These are phyloP conservation scores for Brachyalestes nurse DNA, from an alignment of 2,797 vertebrate species.

Conservation along the genomic window DNA sequence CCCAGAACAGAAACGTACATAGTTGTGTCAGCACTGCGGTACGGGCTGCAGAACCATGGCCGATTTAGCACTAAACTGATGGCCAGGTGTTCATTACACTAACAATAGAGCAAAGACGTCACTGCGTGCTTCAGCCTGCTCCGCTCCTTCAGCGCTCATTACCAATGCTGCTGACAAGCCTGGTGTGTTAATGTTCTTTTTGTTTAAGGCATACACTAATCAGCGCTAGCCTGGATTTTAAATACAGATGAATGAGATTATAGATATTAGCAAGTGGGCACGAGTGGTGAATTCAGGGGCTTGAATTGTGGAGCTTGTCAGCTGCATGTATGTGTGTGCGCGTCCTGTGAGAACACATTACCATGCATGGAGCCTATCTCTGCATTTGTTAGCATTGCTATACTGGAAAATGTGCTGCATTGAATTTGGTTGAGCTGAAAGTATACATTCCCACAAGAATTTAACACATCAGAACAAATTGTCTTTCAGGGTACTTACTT, in stretches of 20 bases:
- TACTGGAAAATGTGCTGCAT: not conserved
- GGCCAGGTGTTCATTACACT: conserved; percentile 87
- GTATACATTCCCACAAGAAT: not conserved
- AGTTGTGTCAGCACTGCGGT: conserved; percentile 59
- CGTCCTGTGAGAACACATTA: not conserved
- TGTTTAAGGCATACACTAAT: conserved; percentile 82
- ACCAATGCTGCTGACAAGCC: conserved; percentile 66
- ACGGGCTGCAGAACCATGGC: conserved; percentile 62
- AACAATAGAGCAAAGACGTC: conserved; percentile 79
- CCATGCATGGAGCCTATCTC: not conserved
- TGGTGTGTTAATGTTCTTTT: conserved; percentile 84
- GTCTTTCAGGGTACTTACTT: too few species aligned
- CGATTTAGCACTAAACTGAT: conserved; percentile 74
- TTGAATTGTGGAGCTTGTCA: conserved; percentile 33
- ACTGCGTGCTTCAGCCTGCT: conserved; percentile 61
- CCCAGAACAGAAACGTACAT: conserved; percentile 32
- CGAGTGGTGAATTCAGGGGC: conserved; percentile 34
- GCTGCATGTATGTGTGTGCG: conserved; percentile 3
- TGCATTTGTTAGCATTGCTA: conserved; percentile 1
- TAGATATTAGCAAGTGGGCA: conserved; percentile 36
- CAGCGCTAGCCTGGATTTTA: conserved; percentile 79
- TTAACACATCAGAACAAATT: not conserved
- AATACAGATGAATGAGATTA: conserved; percentile 69
- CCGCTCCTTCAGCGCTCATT: conserved; percentile 74
- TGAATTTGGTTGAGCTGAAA: not conserved